Evolutionary conservation across 2,888 invertebrate species (phyloP), one percentile per base, ranked within the genome.

Genomic region (Aproaerema taeniolella): DNA sequence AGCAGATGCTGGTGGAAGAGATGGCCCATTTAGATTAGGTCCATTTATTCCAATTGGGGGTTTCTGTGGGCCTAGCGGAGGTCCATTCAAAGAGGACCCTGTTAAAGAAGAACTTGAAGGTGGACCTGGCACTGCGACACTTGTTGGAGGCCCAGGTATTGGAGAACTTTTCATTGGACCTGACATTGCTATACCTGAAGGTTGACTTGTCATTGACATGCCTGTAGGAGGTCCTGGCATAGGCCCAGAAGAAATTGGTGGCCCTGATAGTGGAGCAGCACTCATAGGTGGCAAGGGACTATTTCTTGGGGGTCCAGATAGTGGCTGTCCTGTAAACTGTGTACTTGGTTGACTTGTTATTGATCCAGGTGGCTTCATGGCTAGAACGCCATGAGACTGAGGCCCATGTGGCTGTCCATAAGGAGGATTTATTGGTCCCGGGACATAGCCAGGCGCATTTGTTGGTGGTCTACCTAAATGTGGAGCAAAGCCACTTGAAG

Each of bases 261-360:
- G 49, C 13, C 50, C 48, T 17, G 46, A 31, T 16, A 12, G 36
- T 14, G 14, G 43, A 33, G 12, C 43, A 56, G 50, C 62, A 61
- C 54, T 64, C 9, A 50, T 36, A 32, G 58, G 49, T 29, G 67
- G 61, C 24, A 70, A 42, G 35, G 78, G 78, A 47, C 73, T 81
- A 50, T 64, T 71, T 50, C 70, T 67, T 39, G 54, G 55, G 39
- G 64, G 61, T 2, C 65, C 71, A 35, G 56, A 39, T 15, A 59
- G 20, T 32, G 65, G 52, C 8, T 65, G 53, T 8, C 65, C 55
- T 47, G 69, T 57, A 43, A 63, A 64, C 41, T 69, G 64, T 46
- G 64, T 34, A 53, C 60, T 72, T 38, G 71, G 60, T 48, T 70
- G 79, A 54, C 42, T 69, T 28, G 56, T 48, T 42, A 63, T 45